phyloP scores from a whole-genome alignment of 2,797 vertebrate species.

The Okamejei kenojei region DNA sequence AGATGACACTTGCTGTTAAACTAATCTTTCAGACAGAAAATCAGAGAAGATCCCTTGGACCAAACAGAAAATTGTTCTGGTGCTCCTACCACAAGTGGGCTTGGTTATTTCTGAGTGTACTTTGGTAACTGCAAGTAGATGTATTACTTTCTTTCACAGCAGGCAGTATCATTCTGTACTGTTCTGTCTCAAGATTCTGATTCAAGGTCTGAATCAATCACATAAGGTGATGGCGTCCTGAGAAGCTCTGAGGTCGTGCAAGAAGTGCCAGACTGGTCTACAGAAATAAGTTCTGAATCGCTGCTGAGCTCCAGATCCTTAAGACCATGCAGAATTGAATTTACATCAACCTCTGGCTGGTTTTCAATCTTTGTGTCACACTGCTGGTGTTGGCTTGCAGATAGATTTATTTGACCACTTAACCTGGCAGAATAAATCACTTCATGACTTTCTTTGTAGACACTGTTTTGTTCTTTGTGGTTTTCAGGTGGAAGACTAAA shows the following conservation, averaged over 20 bases:
- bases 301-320: constrained; percentile 54
- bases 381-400: not conserved
- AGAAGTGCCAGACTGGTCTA: constrained; percentile 45
- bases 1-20: not conserved
- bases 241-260: constrained; percentile 52
- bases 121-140: constrained; percentile 27
- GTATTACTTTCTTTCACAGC: constrained; percentile 31
- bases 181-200: no score
- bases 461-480: not conserved
- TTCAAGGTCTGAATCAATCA: constrained; percentile 48
- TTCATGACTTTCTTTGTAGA: not conserved
- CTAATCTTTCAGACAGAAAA: constrained; percentile 34
- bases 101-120: constrained; percentile 9
- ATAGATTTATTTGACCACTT: not conserved
- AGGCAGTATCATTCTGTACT: no score
- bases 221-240: constrained; percentile 48
- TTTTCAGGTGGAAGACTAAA: not conserved
- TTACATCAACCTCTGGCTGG: constrained; percentile 3
- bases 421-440: not conserved
- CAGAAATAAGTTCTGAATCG: constrained; percentile 46
- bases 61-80: not conserved
- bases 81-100: no score
- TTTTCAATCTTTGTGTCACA: not conserved
- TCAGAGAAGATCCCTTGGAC: not conserved
- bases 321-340: constrained; percentile 42